phyloP scores from a whole-genome alignment of 1,140 invertebrate genomes.

The Trichonephila clavata region DNA sequence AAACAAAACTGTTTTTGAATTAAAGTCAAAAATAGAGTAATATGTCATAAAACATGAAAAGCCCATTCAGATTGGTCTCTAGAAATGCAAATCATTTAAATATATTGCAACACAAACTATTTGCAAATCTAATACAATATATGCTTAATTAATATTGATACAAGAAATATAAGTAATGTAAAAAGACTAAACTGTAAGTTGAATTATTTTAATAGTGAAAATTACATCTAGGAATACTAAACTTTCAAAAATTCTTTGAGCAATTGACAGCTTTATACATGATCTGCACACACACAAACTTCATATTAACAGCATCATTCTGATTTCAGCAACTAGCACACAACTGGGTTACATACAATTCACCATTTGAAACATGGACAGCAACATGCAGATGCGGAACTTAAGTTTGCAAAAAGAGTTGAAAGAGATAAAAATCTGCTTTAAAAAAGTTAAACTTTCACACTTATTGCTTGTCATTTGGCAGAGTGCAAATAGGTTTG shows the following conservation, averaged over 20 bases:
- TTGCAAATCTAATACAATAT: not conserved
- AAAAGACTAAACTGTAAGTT: not conserved
- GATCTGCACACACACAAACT: conserved; percentile 48
- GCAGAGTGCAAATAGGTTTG: conserved; percentile 75
- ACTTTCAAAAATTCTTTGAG: conserved; percentile 58
- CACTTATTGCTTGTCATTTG: conserved; percentile 74
- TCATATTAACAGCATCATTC: conserved; percentile 36
- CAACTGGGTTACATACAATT: conserved; percentile 12
- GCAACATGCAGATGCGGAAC: conserved; percentile 59
- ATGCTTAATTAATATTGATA: not conserved
- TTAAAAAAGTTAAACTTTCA: conserved; percentile 57
- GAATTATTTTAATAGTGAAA: not conserved
- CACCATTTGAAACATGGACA: conserved; percentile 28
- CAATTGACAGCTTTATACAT: conserved; percentile 66
- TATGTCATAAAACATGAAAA: not conserved
- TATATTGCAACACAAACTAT: not conserved
- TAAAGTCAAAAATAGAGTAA: not conserved
- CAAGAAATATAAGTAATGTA: not conserved
- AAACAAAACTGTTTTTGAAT: not conserved
- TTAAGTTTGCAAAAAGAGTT: conserved; percentile 1
- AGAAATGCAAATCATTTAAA: not conserved
- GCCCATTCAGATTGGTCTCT: not conserved
- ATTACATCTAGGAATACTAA: not conserved
- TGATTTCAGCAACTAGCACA: conserved; percentile 47
- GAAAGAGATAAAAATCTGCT: conserved; percentile 63